Evolutionary conservation across 2,113 vertebrate species (phyloP).

Genomic region (Brienomyrus brachyistius): DNA sequence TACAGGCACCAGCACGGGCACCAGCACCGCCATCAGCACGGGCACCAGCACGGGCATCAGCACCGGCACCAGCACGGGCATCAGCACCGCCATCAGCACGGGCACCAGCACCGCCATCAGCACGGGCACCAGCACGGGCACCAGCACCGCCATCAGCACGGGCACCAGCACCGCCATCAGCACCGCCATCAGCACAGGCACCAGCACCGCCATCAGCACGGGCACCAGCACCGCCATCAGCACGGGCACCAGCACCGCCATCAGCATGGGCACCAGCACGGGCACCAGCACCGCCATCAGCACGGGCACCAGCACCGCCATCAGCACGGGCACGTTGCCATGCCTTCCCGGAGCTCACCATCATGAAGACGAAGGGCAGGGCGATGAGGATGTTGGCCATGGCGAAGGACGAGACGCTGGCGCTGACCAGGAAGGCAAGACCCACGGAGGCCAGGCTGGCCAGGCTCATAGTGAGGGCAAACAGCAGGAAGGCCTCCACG

Average conservation of each 20-base stretch:
- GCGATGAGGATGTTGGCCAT: slow-evolving; percentile 66
- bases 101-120: background rate
- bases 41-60: too few species aligned
- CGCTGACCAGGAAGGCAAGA: slow-evolving; percentile 65
- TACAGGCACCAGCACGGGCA: background rate
- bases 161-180: too few species aligned
- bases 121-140: background rate
- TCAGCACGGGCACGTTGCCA: background rate
- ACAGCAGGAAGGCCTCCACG: slow-evolving; percentile 54
- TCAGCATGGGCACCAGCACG: too few species aligned
- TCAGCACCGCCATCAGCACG: background rate
- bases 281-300: background rate
- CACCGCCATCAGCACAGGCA: background rate
- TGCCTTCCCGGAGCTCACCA: slow-evolving; percentile 46
- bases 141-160: background rate
- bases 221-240: too few species aligned
- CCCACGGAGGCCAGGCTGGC: slow-evolving; percentile 61
- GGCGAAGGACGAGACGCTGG: slow-evolving; percentile 59
- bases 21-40: background rate
- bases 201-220: too few species aligned
- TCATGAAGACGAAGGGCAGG: slow-evolving; percentile 70
- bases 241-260: too few species aligned
- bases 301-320: background rate
- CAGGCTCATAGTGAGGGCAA: slow-evolving; percentile 58
- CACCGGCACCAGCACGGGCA: background rate